Evolutionary conservation across 2,888 invertebrate genomes (phyloP).

Genomic region (Eilema griseolum): DNA sequence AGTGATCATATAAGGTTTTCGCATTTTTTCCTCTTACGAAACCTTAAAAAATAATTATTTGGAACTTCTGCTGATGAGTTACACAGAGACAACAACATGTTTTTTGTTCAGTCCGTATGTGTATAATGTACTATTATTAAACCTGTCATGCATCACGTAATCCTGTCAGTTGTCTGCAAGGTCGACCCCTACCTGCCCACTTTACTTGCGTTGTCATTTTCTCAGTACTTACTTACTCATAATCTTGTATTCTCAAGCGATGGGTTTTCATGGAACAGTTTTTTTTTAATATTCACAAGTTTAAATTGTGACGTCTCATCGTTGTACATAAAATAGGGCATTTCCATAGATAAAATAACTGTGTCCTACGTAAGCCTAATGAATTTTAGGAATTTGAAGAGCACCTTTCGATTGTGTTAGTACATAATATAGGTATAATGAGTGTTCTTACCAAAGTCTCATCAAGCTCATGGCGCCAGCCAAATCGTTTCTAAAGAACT

Average conservation of each 20-base stretch:
- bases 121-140: not conserved
- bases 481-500: conserved; percentile 97
- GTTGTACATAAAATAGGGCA: no score
- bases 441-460: conserved; percentile 90
- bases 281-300: not conserved
- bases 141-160: not conserved
- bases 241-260: not conserved
- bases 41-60: not conserved
- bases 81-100: not conserved
- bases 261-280: not conserved
- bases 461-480: conserved; percentile 92
- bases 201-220: not conserved
- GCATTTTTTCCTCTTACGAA: no score
- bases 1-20: no score
- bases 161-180: not conserved
- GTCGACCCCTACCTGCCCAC: not conserved
- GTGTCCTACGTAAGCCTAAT: no score
- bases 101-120: not conserved
- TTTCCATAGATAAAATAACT: no score
- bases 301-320: no score
- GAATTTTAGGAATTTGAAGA: not conserved
- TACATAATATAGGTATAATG: not conserved
- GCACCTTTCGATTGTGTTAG: not conserved
- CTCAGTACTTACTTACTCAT: not conserved
- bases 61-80: not conserved